Base-by-base conservation (phyloP, 2,888 invertebrate genomes). In the Ptilodon capucinus region DNA sequence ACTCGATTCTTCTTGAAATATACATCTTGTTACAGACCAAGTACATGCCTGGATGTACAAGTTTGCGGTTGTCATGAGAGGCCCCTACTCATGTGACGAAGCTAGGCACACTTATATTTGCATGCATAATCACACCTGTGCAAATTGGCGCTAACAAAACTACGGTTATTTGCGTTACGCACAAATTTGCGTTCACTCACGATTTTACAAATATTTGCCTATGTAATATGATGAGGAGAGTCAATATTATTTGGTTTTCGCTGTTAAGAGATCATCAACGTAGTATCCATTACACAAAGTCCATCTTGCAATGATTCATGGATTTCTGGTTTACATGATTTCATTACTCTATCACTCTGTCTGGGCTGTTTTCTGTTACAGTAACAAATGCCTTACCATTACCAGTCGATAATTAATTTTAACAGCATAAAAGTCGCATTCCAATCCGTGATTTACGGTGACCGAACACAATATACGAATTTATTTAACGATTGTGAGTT, bases 121-220 rank as follows among this genome's bases (percentile, higher is more conserved):
- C 32, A 6, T 43, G 42, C 19, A 50, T 46, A 48, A 53, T 32
- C n/a, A 3, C 32, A 32, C 32, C 14, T 32, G 53, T 60, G 59
- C 56, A 52, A 71, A 72, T 67, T 65, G 63, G 44, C 44, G 65
- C 56, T 74, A 74, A 74, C 68, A 52, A 44, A 60, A 64, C 58
- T 57, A 32, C 42, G 47, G 42, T 44, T 50, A 56, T 56, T 59
- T 59, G 53, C 46, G 41, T 48, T 54, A 52, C 54, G 57, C 55
- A 60, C 45, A 57, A 52, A 56, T 62, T 52, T 53, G 39, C 50
- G 48, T 47, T 56, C 34, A 39, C 39, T 13, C 16, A 40, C 40
- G 16, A 46, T 47, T 60, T 40, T 49, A 53, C 54, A 57, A 66
- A 60, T 57, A 59, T 59, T 62, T 57, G 25, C 42, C 23, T 49